phyloP scores from a whole-genome alignment of 2,113 vertebrate species.

The Corvus moneduloides region DNA sequence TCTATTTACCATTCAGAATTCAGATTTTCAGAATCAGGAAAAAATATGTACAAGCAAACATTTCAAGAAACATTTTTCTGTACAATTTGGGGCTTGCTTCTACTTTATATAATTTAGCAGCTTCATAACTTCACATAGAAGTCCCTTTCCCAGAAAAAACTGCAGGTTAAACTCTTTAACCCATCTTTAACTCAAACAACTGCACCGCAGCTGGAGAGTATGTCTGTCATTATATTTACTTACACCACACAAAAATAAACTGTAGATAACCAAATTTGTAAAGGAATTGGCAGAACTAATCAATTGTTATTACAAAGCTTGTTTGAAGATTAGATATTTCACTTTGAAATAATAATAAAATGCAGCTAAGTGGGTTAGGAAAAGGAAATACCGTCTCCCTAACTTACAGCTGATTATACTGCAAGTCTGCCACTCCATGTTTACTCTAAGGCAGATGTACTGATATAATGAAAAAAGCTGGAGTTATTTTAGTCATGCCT shows the following conservation, averaged over 20 bases:
- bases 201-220: conserved; percentile 33
- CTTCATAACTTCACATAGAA: background rate
- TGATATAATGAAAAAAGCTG: conserved; percentile 66
- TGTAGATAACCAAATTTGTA: conserved; percentile 78
- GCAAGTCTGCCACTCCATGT: conserved; percentile 62
- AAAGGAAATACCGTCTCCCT: conserved; percentile 67
- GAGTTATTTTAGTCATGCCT: conserved; percentile 73
- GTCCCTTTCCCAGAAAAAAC: background rate
- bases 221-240: conserved; percentile 59
- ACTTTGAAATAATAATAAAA: conserved; percentile 68
- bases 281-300: conserved; percentile 79
- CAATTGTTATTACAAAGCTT: conserved; percentile 74
- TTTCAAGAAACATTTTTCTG: background rate
- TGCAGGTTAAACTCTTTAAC: conserved; percentile 31
- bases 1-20: background rate
- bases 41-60: background rate
- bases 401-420: conserved; percentile 59
- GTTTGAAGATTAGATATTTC: conserved; percentile 73
- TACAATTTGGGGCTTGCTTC: background rate
- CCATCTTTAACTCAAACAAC: conserved; percentile 5
- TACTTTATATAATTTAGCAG: background rate
- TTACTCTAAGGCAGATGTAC: conserved; percentile 69
- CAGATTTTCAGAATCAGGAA: background rate
- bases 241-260: conserved; percentile 65
- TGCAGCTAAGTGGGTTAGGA: conserved; percentile 62